phyloP scores from a whole-genome alignment of 2,888 invertebrate species.

The Acanthosepion esculentum region DNA sequence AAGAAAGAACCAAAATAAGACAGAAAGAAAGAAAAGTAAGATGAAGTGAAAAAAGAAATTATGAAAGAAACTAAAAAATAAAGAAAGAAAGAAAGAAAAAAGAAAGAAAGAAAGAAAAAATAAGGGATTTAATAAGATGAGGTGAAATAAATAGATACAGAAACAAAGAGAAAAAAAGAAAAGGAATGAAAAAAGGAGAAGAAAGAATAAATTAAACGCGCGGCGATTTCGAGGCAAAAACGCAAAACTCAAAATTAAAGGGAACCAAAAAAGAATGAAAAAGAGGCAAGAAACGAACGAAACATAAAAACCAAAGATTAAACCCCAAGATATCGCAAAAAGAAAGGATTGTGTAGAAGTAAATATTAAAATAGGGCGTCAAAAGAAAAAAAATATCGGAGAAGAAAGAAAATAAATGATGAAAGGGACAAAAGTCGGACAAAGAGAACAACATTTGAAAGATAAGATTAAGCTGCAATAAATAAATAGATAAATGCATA shows the following conservation, averaged over 20 bases:
- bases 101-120: background rate
- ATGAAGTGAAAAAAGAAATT: background rate
- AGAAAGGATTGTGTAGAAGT: background rate
- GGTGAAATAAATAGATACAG: background rate
- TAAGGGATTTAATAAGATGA: background rate
- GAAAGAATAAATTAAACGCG: too few relatives aligned
- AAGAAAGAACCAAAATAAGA: too few relatives aligned
- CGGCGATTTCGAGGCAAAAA: too few relatives aligned
- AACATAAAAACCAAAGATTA: too few relatives aligned
- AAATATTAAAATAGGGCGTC: background rate
- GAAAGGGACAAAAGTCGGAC: background rate
- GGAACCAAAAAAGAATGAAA: background rate
- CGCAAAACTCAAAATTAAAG: too few relatives aligned
- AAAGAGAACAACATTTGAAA: background rate
- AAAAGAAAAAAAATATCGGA: background rate
- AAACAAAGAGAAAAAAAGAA: background rate
- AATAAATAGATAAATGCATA: background rate
- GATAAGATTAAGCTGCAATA: background rate
- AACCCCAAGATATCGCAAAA: background rate
- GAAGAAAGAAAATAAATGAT: background rate
- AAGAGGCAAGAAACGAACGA: background rate
- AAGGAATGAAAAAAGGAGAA: background rate
- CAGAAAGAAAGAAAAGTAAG: background rate
- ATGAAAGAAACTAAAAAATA: background rate
- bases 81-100: background rate